Evolutionary conservation across 2,888 invertebrate genomes (phyloP), one percentile per base, ranked within the genome.

Genomic region (Pyrochroa serraticornis): DNA sequence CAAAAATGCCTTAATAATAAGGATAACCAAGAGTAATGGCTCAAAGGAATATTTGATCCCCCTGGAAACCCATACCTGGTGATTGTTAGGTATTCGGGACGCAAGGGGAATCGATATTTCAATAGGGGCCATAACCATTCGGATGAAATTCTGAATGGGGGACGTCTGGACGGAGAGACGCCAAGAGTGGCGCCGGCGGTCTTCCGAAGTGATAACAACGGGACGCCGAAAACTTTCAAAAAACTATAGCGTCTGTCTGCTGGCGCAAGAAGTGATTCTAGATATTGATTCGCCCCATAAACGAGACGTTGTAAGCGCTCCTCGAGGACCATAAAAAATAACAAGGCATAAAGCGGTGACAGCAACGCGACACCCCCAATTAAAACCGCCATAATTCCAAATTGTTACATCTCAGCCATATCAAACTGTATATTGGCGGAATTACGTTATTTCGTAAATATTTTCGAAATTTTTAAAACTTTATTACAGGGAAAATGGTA

Each of bases 21-120:
- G 62, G 64, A 66, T 64, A 65, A 64, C 65, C 58, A 62, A 66
- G 65, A 60, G 57, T 69, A 68, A 65, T 67, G 63, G 53, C 67
- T 68, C 66, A 69, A 43, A 43, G 43, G 43, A 13, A 43, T 43
- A 43, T 43, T 30, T 14, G 43, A 43, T 43, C 13, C 43, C 10
- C 22, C 22, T 22, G 22, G 35, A 35, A 35, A 35, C 10, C 35
- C n/a, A 35, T 35, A 22, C 22, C 22, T 22, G 22, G 22, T 22
- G 22, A 22, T 22, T 22, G 22, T 22, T 22, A 22, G 22, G 22
- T 22, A 22, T 22, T 22, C 22, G 22, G 22, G 22, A 22, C 22
- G 22, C 22, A 5, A 22, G 22, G 22, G 22, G 22, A 5, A 22
- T 22, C 22, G 22, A 22, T 22, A 22, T 22, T 22, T 22, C 22